phyloP scores from a whole-genome alignment of 2,113 vertebrate species.

The Phalacrocorax brasilianus region DNA sequence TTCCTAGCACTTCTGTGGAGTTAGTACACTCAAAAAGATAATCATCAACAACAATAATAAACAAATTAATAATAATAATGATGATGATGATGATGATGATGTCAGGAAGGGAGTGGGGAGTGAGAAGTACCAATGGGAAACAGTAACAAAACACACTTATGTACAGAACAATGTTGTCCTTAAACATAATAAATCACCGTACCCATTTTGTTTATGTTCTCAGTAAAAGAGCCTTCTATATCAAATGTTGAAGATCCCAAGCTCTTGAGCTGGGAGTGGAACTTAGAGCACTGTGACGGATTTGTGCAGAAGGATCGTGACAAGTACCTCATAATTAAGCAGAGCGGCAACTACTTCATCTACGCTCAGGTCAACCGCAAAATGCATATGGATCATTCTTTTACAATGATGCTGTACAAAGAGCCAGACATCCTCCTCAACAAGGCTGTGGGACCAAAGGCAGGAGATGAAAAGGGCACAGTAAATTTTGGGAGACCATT shows the following conservation, averaged over 20 bases:
- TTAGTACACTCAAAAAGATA: neutral
- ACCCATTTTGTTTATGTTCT: neutral
- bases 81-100: too few relatives aligned
- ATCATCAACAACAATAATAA: neutral
- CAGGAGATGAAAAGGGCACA: accelerated
- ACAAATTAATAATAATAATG: neutral
- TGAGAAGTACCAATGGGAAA: neutral
- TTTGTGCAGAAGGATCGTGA: neutral
- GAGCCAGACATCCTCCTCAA: accelerated
- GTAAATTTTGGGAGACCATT: slow-evolving; percentile 3
- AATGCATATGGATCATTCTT: accelerated
- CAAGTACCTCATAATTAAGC: neutral
- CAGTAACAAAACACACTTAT: neutral
- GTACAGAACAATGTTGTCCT: neutral
- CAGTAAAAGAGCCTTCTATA: neutral
- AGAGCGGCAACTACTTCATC: slow-evolving; percentile 2
- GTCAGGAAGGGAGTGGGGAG: neutral
- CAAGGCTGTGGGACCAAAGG: neutral
- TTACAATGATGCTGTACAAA: neutral
- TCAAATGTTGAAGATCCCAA: accelerated
- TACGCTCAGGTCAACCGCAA: neutral
- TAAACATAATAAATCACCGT: neutral
- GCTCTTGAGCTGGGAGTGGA: neutral
- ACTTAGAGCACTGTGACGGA: neutral
- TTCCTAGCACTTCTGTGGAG: neutral